These are phyloP conservation scores for Pseudopleuronectes americanus DNA, from an alignment of 2,797 vertebrate genomes.

Conservation along the genomic window DNA sequence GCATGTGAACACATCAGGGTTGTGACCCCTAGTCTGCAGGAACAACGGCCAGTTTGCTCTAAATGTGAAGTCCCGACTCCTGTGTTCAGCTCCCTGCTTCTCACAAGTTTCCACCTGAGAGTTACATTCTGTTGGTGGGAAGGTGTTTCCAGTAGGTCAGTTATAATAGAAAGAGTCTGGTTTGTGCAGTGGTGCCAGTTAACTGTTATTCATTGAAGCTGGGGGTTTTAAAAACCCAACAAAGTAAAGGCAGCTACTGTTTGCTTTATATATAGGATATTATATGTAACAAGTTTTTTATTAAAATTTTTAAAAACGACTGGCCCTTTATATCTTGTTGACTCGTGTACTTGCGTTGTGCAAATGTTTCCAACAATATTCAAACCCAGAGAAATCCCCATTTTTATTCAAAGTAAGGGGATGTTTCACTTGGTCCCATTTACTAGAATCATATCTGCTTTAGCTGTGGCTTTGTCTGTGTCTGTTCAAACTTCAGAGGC, in stretches of 20 bases:
- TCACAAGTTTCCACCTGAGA: neutral
- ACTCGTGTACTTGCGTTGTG: too few relatives aligned
- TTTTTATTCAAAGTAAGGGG: too few relatives aligned
- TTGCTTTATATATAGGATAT: neutral
- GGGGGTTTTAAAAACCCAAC: neutral
- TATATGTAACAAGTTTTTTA: neutral
- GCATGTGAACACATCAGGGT: slow-evolving; percentile 22
- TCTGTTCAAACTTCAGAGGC: too few relatives aligned
- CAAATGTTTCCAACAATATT: too few relatives aligned
- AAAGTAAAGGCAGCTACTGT: slow-evolving; percentile 3
- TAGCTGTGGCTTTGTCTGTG: too few relatives aligned
- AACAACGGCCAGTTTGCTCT: slow-evolving; percentile 32
- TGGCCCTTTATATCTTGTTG: too few relatives aligned
- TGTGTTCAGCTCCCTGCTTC: neutral
- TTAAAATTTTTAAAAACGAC: neutral
- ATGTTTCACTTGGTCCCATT: too few relatives aligned
- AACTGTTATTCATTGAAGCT: neutral
- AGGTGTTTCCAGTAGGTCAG: neutral
- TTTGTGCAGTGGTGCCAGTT: slow-evolving; percentile 4
- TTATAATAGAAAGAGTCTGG: neutral
- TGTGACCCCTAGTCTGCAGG: slow-evolving; percentile 37
- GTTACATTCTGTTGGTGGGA: neutral
- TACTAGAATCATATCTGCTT: too few relatives aligned
- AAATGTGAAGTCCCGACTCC: slow-evolving; percentile 13
- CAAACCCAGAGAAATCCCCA: too few relatives aligned